Evolutionary conservation across 2,888 invertebrate species (phyloP).

Genomic region (Blastobasis lacticolella): DNA sequence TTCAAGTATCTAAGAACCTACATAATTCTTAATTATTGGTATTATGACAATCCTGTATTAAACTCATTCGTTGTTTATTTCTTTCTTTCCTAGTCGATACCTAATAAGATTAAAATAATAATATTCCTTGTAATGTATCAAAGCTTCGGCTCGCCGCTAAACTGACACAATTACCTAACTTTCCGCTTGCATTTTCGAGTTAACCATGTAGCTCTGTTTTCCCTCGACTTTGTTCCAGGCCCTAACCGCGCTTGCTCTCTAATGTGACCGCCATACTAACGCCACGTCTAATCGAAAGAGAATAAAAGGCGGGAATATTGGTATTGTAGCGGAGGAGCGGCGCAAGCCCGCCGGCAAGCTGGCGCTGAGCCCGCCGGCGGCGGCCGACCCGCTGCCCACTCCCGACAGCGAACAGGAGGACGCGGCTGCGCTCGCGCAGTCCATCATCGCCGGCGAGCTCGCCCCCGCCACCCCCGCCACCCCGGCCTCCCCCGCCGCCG

Average conservation of each 20-base stretch:
- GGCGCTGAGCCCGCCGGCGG: slow-evolving; percentile 54
- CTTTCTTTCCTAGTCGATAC: too few relatives aligned
- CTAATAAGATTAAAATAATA: slow-evolving; percentile 22
- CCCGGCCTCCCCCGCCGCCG: slow-evolving; percentile 46
- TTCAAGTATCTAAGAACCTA: too few relatives aligned
- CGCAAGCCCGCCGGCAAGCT: slow-evolving; percentile 61
- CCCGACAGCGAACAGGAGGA: slow-evolving; percentile 70
- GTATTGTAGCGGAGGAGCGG: slow-evolving; percentile 71
- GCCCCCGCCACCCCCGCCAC: slow-evolving; percentile 36
- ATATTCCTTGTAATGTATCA: slow-evolving; percentile 62
- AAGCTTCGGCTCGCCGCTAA: slow-evolving; percentile 42
- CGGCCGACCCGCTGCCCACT: slow-evolving; percentile 56
- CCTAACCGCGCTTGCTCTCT: slow-evolving; percentile 75
- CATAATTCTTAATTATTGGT: too few relatives aligned
- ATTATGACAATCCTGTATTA: too few relatives aligned
- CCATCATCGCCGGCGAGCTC: slow-evolving; percentile 67
- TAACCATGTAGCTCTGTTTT: slow-evolving; percentile 69
- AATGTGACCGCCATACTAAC: slow-evolving; percentile 75
- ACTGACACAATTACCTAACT: slow-evolving; percentile 51
- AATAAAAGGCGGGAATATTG: slow-evolving; percentile 64
- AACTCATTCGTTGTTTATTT: too few relatives aligned
- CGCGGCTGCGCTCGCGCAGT: slow-evolving; percentile 59
- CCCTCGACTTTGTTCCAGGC: slow-evolving; percentile 75
- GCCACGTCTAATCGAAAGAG: slow-evolving; percentile 67
- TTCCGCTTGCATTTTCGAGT: slow-evolving; percentile 63